Evolutionary conservation across 2,797 vertebrate species (phyloP).

Genomic region (Calcarius lapponicus): DNA sequence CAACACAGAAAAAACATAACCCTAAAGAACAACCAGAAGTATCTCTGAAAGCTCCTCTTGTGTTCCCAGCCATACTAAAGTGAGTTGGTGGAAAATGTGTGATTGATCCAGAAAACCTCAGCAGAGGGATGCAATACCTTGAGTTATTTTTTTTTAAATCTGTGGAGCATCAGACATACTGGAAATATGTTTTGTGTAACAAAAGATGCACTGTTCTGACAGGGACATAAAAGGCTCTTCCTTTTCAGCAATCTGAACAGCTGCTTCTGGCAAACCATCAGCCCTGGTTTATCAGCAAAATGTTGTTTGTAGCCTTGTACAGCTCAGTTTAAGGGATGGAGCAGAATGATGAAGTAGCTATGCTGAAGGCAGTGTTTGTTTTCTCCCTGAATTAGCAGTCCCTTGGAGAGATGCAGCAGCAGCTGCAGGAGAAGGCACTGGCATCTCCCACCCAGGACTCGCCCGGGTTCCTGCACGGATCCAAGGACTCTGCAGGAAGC

Average conservation of each 20-base stretch:
- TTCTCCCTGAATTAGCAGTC: conserved; percentile 76
- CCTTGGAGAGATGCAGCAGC: conserved; percentile 84
- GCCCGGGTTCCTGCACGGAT: conserved; percentile 78
- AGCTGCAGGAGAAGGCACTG: conserved; percentile 78
- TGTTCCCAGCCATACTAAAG: neutral
- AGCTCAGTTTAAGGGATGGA: neutral
- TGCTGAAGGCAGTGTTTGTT: conserved; percentile 26
- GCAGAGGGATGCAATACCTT: neutral
- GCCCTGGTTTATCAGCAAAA: conserved; percentile 11
- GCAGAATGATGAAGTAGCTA: neutral
- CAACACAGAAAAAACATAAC: neutral
- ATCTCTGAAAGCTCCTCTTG: neutral
- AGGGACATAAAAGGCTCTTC: neutral
- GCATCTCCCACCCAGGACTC: conserved; percentile 85
- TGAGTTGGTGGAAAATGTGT: neutral
- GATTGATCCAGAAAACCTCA: neutral
- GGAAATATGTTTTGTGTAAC: neutral
- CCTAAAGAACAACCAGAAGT: neutral
- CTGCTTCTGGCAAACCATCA: conserved; percentile 15
- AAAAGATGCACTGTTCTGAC: neutral
- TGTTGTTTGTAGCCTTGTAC: conserved; percentile 1
- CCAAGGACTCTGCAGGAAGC: conserved; percentile 84
- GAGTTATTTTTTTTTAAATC: neutral
- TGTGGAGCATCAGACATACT: neutral
- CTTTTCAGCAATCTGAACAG: neutral